Conservation (phyloP, 2,888 invertebrate species). For the Craniophora ligustri region DNA sequence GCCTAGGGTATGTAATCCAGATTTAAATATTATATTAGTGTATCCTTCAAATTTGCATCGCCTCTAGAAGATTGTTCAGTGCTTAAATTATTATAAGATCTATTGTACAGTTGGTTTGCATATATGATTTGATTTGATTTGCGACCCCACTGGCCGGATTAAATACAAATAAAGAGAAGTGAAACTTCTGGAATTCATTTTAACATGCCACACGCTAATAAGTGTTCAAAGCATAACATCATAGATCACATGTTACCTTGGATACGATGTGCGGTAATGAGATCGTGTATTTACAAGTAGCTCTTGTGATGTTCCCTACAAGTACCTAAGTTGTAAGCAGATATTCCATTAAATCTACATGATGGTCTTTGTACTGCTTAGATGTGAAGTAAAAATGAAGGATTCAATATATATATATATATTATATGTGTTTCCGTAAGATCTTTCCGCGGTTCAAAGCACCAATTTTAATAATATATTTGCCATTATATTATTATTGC, state of each 20-base stretch:
- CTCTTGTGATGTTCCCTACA: constrained; percentile 26
- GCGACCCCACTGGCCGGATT: too few species aligned
- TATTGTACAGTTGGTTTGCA: too few species aligned
- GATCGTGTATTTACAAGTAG: constrained; percentile 44
- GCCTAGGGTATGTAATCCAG: too few species aligned
- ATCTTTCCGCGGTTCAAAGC: background rate
- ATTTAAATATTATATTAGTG: too few species aligned
- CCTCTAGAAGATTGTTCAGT: too few species aligned
- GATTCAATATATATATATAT: background rate
- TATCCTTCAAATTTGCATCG: too few species aligned
- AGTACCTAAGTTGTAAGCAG: constrained; percentile 28
- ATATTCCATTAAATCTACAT: constrained; percentile 18
- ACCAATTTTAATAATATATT: background rate
- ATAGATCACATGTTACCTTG: constrained; percentile 38
- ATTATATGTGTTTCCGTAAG: too few species aligned
- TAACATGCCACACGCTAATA: constrained; percentile 16
- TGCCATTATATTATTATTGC: too few species aligned
- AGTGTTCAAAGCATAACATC: constrained; percentile 30
- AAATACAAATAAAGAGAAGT: background rate
- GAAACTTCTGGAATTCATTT: constrained; percentile 31
- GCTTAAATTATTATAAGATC: too few species aligned
- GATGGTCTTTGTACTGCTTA: constrained; percentile 6
- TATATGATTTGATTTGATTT: too few species aligned
- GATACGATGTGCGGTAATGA: constrained; percentile 34
- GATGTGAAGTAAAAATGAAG: background rate